A percentile compares a stretch with the other conserved stretches of the same genome.
Conservation (phyloP, 2,797 vertebrate genomes). For the Mareca strepera region DNA sequence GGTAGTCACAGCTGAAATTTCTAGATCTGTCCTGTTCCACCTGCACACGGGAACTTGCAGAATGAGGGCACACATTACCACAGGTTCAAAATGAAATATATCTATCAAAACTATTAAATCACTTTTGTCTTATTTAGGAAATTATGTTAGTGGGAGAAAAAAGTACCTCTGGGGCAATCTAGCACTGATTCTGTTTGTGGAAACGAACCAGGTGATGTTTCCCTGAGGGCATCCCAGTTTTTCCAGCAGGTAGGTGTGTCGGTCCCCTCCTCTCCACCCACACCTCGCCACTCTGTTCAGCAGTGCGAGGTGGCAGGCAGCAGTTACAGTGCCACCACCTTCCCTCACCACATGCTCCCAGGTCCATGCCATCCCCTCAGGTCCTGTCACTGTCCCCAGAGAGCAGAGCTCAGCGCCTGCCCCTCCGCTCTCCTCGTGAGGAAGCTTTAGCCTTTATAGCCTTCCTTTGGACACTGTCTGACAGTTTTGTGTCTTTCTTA, state of each 20-base stretch:
- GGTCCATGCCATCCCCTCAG: too few species aligned
- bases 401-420: too few species aligned
- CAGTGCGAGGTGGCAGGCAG: not conserved
- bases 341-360: not conserved
- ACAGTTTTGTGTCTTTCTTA: too few species aligned
- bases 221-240: not conserved
- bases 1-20: not conserved
- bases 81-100: not conserved
- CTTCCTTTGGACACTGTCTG: too few species aligned
- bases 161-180: not conserved
- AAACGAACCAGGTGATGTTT: rapidly evolving
- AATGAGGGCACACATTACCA: not conserved
- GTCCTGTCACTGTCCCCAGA: too few species aligned
- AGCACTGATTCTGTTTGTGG: not conserved
- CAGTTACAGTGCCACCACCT: not conserved
- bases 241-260: not conserved
- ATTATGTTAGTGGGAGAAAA: not conserved
- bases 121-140: not conserved
- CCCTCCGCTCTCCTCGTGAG: too few species aligned
- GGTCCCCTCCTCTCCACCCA: not conserved
- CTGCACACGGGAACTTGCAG: not conserved
- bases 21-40: not conserved
- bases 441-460: too few species aligned
- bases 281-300: not conserved
- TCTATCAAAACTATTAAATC: not conserved